Conservation (phyloP, 2,797 vertebrate genomes). For the Acipenser ruthenus region DNA sequence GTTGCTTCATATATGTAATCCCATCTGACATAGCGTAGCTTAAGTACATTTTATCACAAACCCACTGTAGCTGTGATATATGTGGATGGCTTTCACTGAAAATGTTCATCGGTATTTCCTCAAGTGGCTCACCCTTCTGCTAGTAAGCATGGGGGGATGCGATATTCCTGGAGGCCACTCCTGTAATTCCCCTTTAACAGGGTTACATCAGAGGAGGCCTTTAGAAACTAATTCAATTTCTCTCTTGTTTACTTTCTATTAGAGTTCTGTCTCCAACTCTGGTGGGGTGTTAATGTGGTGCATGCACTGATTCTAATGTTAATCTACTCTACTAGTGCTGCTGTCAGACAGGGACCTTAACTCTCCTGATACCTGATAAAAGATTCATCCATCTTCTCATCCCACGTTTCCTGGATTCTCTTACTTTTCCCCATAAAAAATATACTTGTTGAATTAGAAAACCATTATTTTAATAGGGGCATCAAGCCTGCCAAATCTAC, state of each 20-base stretch:
- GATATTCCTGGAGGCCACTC: neutral
- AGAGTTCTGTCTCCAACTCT: neutral
- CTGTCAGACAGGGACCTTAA: conserved; percentile 1
- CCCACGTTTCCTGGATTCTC: no score
- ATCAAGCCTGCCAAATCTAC: no score
- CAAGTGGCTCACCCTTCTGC: no score
- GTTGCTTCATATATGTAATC: no score
- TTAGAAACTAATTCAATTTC: neutral
- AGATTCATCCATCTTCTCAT: neutral
- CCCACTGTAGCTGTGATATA: no score
- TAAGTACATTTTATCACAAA: no score
- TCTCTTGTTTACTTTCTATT: neutral
- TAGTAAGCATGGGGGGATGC: neutral
- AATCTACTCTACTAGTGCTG: neutral
- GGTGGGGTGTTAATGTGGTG: neutral
- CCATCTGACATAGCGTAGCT: no score
- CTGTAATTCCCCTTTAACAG: neutral
- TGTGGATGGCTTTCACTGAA: no score
- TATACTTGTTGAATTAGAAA: no score
- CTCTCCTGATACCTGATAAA: neutral
- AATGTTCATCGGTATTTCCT: no score
- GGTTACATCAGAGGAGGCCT: neutral
- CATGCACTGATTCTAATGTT: neutral
- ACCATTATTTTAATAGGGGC: no score
- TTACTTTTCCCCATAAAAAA: no score